A percentile compares a stretch with the other conserved stretches of the same genome.
These are phyloP conservation scores for Diploscapter pachys DNA, from an alignment of 1,140 invertebrate species.

Conservation along the genomic window DNA sequence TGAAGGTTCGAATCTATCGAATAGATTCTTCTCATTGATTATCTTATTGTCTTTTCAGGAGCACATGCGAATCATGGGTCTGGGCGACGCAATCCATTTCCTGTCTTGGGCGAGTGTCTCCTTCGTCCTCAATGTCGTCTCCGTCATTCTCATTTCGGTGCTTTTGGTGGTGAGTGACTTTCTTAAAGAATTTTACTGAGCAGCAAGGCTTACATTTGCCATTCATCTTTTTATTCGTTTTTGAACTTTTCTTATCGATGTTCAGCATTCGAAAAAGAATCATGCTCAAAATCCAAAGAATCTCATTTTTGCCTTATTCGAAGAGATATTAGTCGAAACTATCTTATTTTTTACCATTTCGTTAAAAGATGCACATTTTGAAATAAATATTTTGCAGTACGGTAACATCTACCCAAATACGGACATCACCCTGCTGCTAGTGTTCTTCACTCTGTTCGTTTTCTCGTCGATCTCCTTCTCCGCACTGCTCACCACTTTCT, in stretches of 20 bases:
- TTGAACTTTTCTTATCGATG: too few species aligned
- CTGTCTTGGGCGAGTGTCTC: slow-evolving; percentile 65
- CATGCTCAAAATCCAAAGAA: too few species aligned
- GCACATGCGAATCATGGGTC: slow-evolving; percentile 59
- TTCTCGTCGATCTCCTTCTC: slow-evolving; percentile 45
- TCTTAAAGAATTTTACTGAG: too few species aligned
- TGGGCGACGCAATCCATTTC: slow-evolving; percentile 65
- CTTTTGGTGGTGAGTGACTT: slow-evolving; percentile 33
- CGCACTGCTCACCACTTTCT: slow-evolving; percentile 49
- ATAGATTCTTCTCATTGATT: not conserved
- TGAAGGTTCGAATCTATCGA: slow-evolving; percentile 55
- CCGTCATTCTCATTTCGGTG: slow-evolving; percentile 45
- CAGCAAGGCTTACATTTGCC: too few species aligned
- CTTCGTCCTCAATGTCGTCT: slow-evolving; percentile 57
- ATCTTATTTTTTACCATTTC: too few species aligned
- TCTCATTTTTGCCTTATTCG: too few species aligned
- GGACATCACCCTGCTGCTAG: slow-evolving; percentile 42
- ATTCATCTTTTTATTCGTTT: too few species aligned
- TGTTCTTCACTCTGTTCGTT: slow-evolving; percentile 46
- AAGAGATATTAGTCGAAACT: too few species aligned
- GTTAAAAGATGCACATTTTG: not conserved
- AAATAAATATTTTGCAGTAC: slow-evolving; percentile 35
- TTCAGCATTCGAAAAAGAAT: too few species aligned
- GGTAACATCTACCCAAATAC: slow-evolving; percentile 42
- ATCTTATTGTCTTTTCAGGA: slow-evolving; percentile 48